These are phyloP conservation scores for Nephila pilipes DNA, from an alignment of 1,140 invertebrate species.

Conservation along the genomic window DNA sequence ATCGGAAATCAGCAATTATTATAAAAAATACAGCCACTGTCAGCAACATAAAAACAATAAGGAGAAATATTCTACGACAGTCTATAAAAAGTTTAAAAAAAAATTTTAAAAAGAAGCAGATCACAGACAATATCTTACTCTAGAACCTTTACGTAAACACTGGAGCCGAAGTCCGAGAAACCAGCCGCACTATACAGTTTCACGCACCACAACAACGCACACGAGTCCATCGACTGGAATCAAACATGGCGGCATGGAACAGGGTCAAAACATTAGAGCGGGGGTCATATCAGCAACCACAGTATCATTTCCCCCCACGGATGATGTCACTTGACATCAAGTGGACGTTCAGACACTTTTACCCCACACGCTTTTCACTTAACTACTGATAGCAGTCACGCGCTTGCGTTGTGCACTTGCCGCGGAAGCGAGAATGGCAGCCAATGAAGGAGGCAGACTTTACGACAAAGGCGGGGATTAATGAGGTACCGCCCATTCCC, in stretches of 20 bases:
- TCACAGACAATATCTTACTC: neutral
- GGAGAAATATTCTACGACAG: too few species aligned
- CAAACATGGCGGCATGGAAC: conserved; percentile 52
- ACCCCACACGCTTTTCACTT: conserved; percentile 60
- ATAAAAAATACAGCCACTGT: too few species aligned
- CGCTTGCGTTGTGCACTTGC: conserved; percentile 57
- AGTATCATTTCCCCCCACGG: conserved; percentile 37
- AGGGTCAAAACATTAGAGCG: conserved; percentile 56
- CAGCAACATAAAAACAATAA: too few species aligned
- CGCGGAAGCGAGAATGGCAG: conserved; percentile 1
- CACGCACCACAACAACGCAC: neutral
- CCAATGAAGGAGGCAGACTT: conserved; percentile 62
- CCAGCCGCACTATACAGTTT: neutral
- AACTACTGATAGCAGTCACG: conserved; percentile 59
- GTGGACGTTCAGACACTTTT: conserved; percentile 64
- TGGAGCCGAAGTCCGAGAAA: neutral
- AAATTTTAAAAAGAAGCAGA: neutral
- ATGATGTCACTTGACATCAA: conserved; percentile 68
- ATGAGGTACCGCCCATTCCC: conserved; percentile 8
- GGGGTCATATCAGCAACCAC: conserved; percentile 46
- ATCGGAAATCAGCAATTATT: too few species aligned
- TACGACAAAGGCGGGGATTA: neutral
- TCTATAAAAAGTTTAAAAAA: too few species aligned
- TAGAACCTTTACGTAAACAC: neutral
- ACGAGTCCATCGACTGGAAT: neutral